These are phyloP conservation scores for Lasioglossum villosulum DNA, from an alignment of 2,888 invertebrate species.

Conservation along the genomic window DNA sequence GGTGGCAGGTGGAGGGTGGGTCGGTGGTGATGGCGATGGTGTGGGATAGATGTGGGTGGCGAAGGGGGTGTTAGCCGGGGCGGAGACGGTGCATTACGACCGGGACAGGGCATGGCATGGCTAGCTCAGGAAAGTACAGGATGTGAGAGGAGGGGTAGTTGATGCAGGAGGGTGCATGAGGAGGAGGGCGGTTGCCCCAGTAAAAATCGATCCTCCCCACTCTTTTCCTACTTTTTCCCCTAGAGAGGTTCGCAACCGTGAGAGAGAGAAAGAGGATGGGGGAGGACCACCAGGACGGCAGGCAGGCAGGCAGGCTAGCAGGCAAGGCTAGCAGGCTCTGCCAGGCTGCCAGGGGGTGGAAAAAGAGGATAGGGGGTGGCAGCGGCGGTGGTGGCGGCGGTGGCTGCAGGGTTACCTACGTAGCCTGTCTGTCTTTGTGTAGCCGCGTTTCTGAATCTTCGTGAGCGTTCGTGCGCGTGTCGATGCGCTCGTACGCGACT, in stretches of 20 bases:
- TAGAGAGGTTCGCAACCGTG: constrained; percentile 76
- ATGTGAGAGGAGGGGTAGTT: constrained; percentile 76
- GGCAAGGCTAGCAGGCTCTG: constrained; percentile 29
- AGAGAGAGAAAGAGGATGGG: constrained; percentile 46
- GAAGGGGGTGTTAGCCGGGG: constrained; percentile 75
- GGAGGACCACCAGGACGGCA: constrained; percentile 51
- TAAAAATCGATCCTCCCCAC: constrained; percentile 85
- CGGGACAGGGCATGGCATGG: constrained; percentile 79
- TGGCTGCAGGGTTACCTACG: constrained; percentile 75
- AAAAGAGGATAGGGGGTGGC: not conserved
- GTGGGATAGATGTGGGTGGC: constrained; percentile 60
- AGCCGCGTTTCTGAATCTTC: constrained; percentile 71
- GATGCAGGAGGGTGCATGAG: constrained; percentile 79
- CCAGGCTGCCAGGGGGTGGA: constrained; percentile 28
- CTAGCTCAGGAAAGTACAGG: constrained; percentile 77
- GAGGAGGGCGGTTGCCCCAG: constrained; percentile 83
- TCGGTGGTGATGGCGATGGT: constrained; percentile 48
- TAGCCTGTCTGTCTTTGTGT: constrained; percentile 70
- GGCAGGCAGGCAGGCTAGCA: constrained; percentile 40
- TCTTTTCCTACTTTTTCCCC: constrained; percentile 82
- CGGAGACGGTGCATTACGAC: constrained; percentile 78
- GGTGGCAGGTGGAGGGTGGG: constrained; percentile 19
- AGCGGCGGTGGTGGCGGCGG: constrained; percentile 40
- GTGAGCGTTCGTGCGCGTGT: constrained; percentile 44
- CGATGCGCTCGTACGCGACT: constrained; percentile 24